Conservation (phyloP, 2,888 invertebrate genomes). For the Pyrochroa serraticornis region DNA sequence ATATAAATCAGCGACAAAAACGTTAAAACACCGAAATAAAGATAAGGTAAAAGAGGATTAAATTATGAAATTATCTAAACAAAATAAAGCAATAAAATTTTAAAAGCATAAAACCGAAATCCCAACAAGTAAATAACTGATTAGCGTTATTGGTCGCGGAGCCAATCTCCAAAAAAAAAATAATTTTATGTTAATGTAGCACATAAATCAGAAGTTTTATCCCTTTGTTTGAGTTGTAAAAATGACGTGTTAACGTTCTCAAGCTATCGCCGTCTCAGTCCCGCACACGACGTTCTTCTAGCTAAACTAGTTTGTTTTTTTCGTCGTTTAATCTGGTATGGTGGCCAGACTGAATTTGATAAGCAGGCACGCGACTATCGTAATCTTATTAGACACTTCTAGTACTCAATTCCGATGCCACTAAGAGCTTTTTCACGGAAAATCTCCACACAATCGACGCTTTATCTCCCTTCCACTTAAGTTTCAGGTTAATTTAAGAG, state of each 20-base stretch:
- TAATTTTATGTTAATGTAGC: slow-evolving; percentile 33
- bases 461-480: slow-evolving; percentile 18
- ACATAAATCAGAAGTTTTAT: slow-evolving; percentile 30
- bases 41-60: slow-evolving; percentile 12
- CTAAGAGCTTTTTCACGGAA: slow-evolving; percentile 22
- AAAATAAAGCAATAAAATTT: slow-evolving; percentile 27
- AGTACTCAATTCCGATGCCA: slow-evolving; percentile 15
- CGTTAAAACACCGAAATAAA: slow-evolving; percentile 12
- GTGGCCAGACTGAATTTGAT: slow-evolving; percentile 26
- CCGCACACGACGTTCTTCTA: background rate
- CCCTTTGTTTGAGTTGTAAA: slow-evolving; percentile 27
- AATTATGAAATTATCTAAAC: slow-evolving; percentile 29
- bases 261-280: slow-evolving; percentile 8
- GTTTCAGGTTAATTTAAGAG: slow-evolving; percentile 1
- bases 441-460: slow-evolving; percentile 10
- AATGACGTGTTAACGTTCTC: slow-evolving; percentile 21
- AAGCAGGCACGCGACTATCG: slow-evolving; percentile 33
- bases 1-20: too few relatives aligned
- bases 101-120: slow-evolving; percentile 28
- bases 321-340: slow-evolving; percentile 6
- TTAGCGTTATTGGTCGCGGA: slow-evolving; percentile 20
- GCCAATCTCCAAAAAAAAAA: slow-evolving; percentile 22
- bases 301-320: slow-evolving; percentile 1
- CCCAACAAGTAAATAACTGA: slow-evolving; percentile 28
- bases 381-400: slow-evolving; percentile 26